Conservation (phyloP, 2,797 vertebrate species). For the Valencia hispanica region DNA sequence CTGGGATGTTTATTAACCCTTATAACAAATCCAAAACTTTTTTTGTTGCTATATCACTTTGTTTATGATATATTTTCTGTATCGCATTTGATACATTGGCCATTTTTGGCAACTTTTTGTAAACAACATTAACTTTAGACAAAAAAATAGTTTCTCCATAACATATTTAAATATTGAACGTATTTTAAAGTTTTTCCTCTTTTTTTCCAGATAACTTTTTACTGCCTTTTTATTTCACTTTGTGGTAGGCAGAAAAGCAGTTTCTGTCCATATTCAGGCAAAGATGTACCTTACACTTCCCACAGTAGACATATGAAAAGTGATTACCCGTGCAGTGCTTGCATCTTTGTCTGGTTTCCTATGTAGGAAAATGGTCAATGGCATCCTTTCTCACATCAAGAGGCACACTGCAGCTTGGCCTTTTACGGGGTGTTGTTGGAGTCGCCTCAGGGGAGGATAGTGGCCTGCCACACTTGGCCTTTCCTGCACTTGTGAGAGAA, state of each 20-base stretch:
- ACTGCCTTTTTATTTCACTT: not conserved
- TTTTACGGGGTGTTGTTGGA: no score
- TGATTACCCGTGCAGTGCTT: not conserved
- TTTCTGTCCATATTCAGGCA: not conserved
- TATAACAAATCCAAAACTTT: no score
- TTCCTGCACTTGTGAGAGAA: slow-evolving; percentile 36
- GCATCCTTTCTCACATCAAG: slow-evolving; percentile 2
- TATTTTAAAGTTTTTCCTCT: not conserved
- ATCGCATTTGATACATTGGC: no score
- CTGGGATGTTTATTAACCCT: no score
- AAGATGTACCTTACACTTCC: not conserved
- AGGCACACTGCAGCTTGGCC: not conserved
- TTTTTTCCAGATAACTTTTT: not conserved
- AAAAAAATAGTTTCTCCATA: no score
- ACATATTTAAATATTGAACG: not conserved
- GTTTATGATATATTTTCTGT: no score
- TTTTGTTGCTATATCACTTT: no score
- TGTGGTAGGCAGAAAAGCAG: not conserved
- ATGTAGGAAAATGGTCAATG: not conserved
- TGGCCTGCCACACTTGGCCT: slow-evolving; percentile 28
- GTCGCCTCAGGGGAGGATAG: slow-evolving; percentile 35
- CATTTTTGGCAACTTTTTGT: no score
- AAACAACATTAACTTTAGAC: no score
- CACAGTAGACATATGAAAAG: not conserved
- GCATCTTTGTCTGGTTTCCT: not conserved